phyloP scores from a whole-genome alignment of 1,140 invertebrate genomes.

The Megathymus violae region DNA sequence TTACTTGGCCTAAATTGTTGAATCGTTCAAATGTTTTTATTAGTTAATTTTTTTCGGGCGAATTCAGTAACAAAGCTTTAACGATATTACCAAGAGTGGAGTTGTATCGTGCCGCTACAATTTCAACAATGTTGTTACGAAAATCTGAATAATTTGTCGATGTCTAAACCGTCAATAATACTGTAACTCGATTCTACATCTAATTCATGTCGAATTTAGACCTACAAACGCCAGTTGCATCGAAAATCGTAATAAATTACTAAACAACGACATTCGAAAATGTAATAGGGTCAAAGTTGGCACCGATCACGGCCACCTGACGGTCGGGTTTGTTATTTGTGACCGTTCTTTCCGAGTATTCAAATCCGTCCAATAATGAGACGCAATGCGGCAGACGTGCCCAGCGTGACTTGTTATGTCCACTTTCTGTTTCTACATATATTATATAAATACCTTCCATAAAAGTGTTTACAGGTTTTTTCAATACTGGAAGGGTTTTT shows the following conservation, averaged over 20 bases:
- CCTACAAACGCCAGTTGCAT: background rate
- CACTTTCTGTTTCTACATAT: constrained; percentile 21
- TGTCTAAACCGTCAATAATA: background rate
- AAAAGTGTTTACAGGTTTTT: too few relatives aligned
- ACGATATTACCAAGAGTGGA: too few relatives aligned
- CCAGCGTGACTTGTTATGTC: constrained; percentile 12
- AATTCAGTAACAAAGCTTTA: too few relatives aligned
- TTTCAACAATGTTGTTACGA: background rate
- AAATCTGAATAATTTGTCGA: background rate
- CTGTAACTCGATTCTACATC: background rate
- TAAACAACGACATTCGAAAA: constrained; percentile 41
- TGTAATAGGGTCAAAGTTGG: constrained; percentile 41
- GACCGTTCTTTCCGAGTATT: constrained; percentile 39
- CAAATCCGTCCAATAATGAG: constrained; percentile 52
- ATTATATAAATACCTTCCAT: too few relatives aligned
- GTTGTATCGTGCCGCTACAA: too few relatives aligned
- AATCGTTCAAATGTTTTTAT: constrained; percentile 2
- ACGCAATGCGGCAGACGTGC: constrained; percentile 58
- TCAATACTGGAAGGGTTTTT: too few relatives aligned
- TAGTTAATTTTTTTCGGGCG: too few relatives aligned
- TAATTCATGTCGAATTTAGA: background rate
- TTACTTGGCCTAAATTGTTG: background rate
- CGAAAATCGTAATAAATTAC: constrained; percentile 41
- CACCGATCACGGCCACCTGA: constrained; percentile 46
- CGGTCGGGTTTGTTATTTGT: constrained; percentile 40